These are phyloP conservation scores for Caenorhabditis imperialis DNA, from an alignment of 2,888 invertebrate species.

Conservation along the genomic window DNA sequence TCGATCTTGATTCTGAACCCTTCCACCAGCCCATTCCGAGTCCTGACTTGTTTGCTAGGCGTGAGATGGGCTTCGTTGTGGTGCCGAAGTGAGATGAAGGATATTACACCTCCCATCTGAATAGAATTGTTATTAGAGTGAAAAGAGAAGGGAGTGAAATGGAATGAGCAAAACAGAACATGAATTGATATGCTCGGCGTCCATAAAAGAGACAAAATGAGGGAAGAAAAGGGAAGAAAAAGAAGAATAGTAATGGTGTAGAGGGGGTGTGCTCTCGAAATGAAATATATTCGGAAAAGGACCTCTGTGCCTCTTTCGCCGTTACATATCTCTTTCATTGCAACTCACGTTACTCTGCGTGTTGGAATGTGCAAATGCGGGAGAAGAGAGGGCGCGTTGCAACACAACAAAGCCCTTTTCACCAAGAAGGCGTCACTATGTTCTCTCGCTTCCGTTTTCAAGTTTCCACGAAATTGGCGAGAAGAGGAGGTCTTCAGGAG, in stretches of 20 bases:
- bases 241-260: constrained; percentile 33
- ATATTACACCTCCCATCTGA: constrained; percentile 68
- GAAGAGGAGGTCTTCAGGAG: background rate
- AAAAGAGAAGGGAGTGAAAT: no score
- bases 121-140: no score
- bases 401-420: constrained; percentile 44
- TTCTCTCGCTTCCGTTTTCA: constrained; percentile 4
- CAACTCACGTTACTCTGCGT: constrained; percentile 42
- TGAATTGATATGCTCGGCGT: no score
- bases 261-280: constrained; percentile 38
- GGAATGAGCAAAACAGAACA: no score
- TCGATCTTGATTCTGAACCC: constrained; percentile 62
- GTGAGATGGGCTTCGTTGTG: constrained; percentile 37
- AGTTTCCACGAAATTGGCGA: constrained; percentile 4
- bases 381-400: constrained; percentile 20
- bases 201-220: no score
- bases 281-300: constrained; percentile 44
- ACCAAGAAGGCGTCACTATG: constrained; percentile 45
- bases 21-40: constrained; percentile 61
- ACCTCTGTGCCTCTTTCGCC: constrained; percentile 25
- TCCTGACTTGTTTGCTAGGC: constrained; percentile 58
- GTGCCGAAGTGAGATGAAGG: constrained; percentile 61
- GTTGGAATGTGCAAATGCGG: constrained; percentile 43
- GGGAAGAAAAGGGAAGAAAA: constrained; percentile 14
- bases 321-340: constrained; percentile 40